Conservation (phyloP, 2,797 vertebrate species). For the Clangula hyemalis region DNA sequence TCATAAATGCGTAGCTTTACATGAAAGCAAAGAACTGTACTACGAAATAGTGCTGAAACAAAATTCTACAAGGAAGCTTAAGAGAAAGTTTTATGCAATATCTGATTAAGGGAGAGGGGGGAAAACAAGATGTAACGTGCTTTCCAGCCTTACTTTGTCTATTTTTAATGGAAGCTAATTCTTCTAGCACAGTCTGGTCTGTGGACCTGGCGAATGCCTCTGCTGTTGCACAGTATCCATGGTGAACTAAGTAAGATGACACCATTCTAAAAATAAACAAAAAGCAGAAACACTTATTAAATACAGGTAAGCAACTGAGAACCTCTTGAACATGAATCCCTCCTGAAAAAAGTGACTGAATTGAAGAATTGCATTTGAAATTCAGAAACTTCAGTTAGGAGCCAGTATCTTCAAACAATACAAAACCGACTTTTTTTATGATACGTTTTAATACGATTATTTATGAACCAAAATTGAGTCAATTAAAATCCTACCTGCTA, state of each 20-base stretch:
- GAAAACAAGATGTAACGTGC: background rate
- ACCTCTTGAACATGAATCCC: background rate
- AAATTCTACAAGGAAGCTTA: background rate
- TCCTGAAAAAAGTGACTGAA: background rate
- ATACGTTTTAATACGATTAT: background rate
- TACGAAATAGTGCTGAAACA: background rate
- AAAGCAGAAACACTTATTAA: constrained; percentile 27
- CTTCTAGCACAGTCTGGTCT: constrained; percentile 86
- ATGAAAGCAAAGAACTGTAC: background rate
- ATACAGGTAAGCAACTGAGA: background rate
- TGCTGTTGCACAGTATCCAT: constrained; percentile 87
- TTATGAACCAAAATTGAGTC: background rate
- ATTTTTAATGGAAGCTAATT: constrained; percentile 87
- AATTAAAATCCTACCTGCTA: background rate
- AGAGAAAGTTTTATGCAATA: background rate
- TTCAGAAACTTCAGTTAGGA: background rate
- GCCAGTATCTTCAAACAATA: background rate
- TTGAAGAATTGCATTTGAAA: background rate
- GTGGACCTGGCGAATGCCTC: constrained; percentile 88
- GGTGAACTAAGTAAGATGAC: constrained; percentile 86
- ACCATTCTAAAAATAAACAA: constrained; percentile 83
- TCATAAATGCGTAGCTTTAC: background rate
- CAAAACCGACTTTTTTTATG: background rate
- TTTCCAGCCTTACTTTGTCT: constrained; percentile 84
- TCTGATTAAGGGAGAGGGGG: background rate